Base-by-base conservation (phyloP, 2,888 invertebrate species). In the Stictocephala bisonia region DNA sequence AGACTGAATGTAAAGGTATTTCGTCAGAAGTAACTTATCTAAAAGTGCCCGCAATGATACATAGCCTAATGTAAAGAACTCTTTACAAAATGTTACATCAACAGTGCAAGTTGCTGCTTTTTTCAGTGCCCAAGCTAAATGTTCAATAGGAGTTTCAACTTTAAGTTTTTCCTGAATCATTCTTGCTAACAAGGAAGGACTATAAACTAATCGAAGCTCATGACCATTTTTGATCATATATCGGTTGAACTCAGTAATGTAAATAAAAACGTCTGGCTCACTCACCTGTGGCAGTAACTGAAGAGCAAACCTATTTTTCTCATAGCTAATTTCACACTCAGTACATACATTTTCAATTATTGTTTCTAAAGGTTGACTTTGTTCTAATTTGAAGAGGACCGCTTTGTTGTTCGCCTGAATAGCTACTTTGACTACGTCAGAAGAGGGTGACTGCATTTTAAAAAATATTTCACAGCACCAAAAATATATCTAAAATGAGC, bases 91-190 rank as follows among this genome's bases (percentile, higher is more conserved):
- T 56, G 67, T 60, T 24, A 50, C 26, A 48, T 73, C 73, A n/a
- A 31, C 18, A 20, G 53, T 69, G 35, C 69, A 67, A 40, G 41
- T 69, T 20, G 73, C 27, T 35, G 69, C 29, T 27, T 73, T 73
- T 56, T 73, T 53, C 15, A 73, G 40, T 40, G 73, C 73, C 73
- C 73, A 73, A 24, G 44, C 22, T 26, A 73, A 40, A 40, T 69
- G 50, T 20, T 67, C 60, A 0, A 56, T 70, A 7, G 24, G 3
- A 35, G 18, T 18, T 68, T 68, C 48, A 22, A 48, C 18, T 6
- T 69, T 24, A 15, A 73, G 27, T 22, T 69, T 73, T 3, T 69
- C 58, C 20, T 50, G 11, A 22, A 73, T 73, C 69, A 73, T 69
- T 26, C 51, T 51, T 18, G 50, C 44, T 24, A 73, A 26, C 26